These are phyloP conservation scores for Xylota sylvarum DNA, from an alignment of 2,888 invertebrate genomes.

Conservation along the genomic window DNA sequence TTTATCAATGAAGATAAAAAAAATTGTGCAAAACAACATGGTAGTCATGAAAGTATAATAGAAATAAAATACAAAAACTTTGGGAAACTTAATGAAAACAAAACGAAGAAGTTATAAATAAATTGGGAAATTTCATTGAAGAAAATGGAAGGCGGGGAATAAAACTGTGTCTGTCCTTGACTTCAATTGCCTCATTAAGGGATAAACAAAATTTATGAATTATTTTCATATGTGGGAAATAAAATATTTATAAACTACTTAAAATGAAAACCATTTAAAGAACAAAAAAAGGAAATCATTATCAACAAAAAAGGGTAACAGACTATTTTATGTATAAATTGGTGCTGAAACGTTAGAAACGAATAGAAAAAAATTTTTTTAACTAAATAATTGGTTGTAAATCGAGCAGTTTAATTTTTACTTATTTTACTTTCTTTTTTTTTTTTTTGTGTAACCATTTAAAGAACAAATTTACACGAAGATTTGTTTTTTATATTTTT, in stretches of 20 bases:
- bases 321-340: conserved; percentile 76
- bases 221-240: conserved; percentile 12
- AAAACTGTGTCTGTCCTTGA: conserved; percentile 45
- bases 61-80: conserved; percentile 58
- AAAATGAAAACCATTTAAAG: conserved; percentile 45
- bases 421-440: conserved; percentile 43
- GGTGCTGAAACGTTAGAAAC: conserved; percentile 69
- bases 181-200: conserved; percentile 35
- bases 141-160: conserved; percentile 5
- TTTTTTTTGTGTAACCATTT: conserved; percentile 74
- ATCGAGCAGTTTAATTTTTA: conserved; percentile 76
- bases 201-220: conserved; percentile 11
- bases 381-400: conserved; percentile 77
- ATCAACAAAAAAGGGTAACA: conserved; percentile 75
- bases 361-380: conserved; percentile 35
- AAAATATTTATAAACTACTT: conserved; percentile 43
- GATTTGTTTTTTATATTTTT: conserved; percentile 75
- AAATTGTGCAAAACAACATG: conserved; percentile 77
- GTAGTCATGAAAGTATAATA: conserved; percentile 75
- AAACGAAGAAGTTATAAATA: conserved; percentile 64
- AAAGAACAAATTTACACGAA: conserved; percentile 77
- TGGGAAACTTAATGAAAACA: conserved; percentile 61
- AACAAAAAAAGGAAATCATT: conserved; percentile 45
- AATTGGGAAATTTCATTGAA: conserved; percentile 36
- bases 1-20: conserved; percentile 58